Evolutionary conservation across 2,113 vertebrate species (phyloP).

Genomic region (Mungos mungo): DNA sequence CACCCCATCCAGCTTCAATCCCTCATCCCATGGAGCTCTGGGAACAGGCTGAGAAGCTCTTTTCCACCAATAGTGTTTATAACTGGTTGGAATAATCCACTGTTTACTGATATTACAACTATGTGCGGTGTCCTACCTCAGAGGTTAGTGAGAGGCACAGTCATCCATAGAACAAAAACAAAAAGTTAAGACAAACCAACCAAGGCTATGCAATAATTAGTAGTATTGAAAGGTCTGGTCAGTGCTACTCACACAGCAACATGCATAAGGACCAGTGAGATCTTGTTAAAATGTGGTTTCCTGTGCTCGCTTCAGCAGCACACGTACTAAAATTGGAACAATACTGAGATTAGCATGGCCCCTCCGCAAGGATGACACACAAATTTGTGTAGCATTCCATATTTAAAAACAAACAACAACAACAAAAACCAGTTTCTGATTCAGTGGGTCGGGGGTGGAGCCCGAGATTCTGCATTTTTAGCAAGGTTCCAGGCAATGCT

Average conservation of each 20-base stretch:
- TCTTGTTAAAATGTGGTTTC: background rate
- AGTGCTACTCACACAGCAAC: background rate
- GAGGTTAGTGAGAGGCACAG: background rate
- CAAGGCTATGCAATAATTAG: too few relatives aligned
- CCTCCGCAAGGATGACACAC: background rate
- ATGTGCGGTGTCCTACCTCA: background rate
- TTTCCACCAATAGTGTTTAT: background rate
- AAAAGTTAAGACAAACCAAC: background rate
- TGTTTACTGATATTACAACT: background rate
- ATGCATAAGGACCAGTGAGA: accelerated
- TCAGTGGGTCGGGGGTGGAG: background rate
- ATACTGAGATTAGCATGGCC: background rate
- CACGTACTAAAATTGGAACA: background rate
- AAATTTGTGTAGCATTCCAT: background rate
- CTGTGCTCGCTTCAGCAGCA: background rate
- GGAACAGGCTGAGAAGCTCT: background rate
- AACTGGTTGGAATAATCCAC: background rate
- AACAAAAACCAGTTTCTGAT: background rate
- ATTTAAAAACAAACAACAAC: background rate
- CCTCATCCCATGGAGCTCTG: background rate
- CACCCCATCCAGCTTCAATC: background rate
- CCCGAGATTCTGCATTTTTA: background rate
- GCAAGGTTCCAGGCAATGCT: background rate
- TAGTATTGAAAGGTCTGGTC: accelerated
- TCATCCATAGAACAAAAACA: background rate